Percentiles rank a stretch among this genome's conserved stretches.
These are phyloP conservation scores for Serrognathus titanus DNA, from an alignment of 2,888 invertebrate genomes.

Conservation along the genomic window DNA sequence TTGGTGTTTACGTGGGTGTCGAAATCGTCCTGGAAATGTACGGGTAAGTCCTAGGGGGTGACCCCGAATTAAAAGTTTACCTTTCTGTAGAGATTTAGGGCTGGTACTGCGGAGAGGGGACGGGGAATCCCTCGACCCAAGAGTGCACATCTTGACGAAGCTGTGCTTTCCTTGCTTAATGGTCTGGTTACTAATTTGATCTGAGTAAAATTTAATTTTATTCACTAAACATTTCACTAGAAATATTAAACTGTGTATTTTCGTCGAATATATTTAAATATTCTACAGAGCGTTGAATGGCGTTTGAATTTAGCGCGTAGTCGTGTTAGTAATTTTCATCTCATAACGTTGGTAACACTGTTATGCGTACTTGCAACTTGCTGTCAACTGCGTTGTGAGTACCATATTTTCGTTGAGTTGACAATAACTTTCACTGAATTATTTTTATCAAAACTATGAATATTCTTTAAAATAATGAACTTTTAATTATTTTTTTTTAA, in stretches of 20 bases:
- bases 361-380: too few relatives aligned
- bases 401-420: too few relatives aligned
- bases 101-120: slow-evolving; percentile 40
- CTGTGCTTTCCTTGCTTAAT: slow-evolving; percentile 31
- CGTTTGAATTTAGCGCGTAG: too few relatives aligned
- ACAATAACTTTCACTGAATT: too few relatives aligned
- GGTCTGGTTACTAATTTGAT: slow-evolving; percentile 38
- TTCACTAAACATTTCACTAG: too few relatives aligned
- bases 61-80: not conserved
- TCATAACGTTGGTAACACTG: too few relatives aligned
- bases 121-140: slow-evolving; percentile 33
- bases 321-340: too few relatives aligned
- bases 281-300: not conserved
- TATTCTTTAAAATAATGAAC: too few relatives aligned
- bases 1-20: slow-evolving; percentile 23
- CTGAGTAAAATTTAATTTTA: slow-evolving; percentile 25
- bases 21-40: slow-evolving; percentile 27
- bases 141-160: slow-evolving; percentile 36
- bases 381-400: too few relatives aligned
- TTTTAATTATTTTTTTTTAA: too few relatives aligned
- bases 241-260: slow-evolving; percentile 2
- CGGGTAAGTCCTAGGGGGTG: not conserved
- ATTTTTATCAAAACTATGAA: too few relatives aligned
- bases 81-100: slow-evolving; percentile 26
- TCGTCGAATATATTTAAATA: not conserved